Evolutionary conservation across 1,140 invertebrate genomes (phyloP).

Genomic region (Drosophila malerkotliana): DNA sequence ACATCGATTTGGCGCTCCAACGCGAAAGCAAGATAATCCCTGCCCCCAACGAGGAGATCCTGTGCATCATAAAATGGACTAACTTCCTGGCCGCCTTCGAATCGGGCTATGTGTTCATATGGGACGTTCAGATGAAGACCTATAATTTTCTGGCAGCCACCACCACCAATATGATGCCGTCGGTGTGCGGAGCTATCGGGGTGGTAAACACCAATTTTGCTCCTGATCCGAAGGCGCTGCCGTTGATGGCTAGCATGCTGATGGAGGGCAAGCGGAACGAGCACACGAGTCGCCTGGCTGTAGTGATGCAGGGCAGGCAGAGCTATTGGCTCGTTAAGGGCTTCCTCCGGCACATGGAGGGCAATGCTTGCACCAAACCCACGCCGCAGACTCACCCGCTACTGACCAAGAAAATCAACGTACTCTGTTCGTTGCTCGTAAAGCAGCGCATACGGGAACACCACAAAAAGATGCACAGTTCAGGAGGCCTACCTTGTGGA

Average conservation of each 20-base stretch:
- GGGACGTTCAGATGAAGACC: slow-evolving; percentile 72
- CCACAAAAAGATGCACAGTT: slow-evolving; percentile 23
- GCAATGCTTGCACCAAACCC: slow-evolving; percentile 70
- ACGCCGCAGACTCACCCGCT: slow-evolving; percentile 74
- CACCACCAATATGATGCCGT: slow-evolving; percentile 70
- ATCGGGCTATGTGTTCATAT: slow-evolving; percentile 68
- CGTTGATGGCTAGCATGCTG: slow-evolving; percentile 67
- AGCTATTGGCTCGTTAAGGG: slow-evolving; percentile 77
- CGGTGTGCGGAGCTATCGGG: slow-evolving; percentile 60
- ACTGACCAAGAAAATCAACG: slow-evolving; percentile 77
- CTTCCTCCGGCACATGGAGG: slow-evolving; percentile 65
- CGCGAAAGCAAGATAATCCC: slow-evolving; percentile 80
- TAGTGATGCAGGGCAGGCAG: slow-evolving; percentile 78
- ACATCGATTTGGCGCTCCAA: slow-evolving; percentile 74
- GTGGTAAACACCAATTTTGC: slow-evolving; percentile 67
- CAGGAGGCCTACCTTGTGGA: background rate
- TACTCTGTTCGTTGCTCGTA: slow-evolving; percentile 68
- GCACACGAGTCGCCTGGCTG: slow-evolving; percentile 60
- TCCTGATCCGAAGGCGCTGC: slow-evolving; percentile 33
- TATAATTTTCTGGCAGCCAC: slow-evolving; percentile 68
- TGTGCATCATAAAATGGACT: slow-evolving; percentile 78
- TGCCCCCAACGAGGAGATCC: slow-evolving; percentile 71
- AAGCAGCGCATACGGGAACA: slow-evolving; percentile 71
- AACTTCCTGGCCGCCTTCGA: slow-evolving; percentile 74
- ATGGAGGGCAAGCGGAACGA: slow-evolving; percentile 52